Evolutionary conservation across 2,888 invertebrate genomes (phyloP), one percentile per base, ranked within the genome.

Genomic region (Apamea crenata): DNA sequence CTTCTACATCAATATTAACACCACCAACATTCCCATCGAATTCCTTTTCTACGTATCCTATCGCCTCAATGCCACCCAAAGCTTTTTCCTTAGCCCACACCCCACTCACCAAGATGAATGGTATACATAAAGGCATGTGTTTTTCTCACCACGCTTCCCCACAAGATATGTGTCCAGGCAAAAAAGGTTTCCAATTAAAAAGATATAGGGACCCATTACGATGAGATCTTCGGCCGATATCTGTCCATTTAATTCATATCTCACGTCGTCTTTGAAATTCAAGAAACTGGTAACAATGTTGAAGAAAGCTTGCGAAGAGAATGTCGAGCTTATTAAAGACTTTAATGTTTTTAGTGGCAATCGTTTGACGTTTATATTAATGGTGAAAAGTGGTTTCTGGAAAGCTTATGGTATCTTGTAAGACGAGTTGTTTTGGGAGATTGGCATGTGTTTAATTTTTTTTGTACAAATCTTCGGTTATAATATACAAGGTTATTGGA

Each of bases 111-210:
- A 92, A 94, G 94, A 95, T 94, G 94, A 95, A 94, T 95, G 95
- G 93, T 92, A 93, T 93, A 95, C 93, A 93, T 93, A 88, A 87
- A 91, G 90, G 94, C 93, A 95, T 94, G 94, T 91, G 94, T 96
- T 96, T 96, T 95, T 95, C 95, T 95, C 95, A 94, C 95, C 95
- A 93, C 93, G 85, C 90, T 89, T 90, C 90, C 90, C 86, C 91
- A 90, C 90, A 89, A 92, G 93, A 91, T 92, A 94, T 93, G 92
- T 89, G 91, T 87, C 81, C 85, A 87, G 85, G 94, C 92, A 96
- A 96, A 96, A 88, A 96, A 96, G 84, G 71, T 88, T 92, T 93
- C 95, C 96, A 96, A 96, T 96, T 96, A 96, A 96, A 93, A 93
- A 94, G 95, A 96, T 95, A 94, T 95, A 95, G 87, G 90, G 92